Percentiles rank a stretch among this genome's conserved stretches.
Evolutionary conservation across 2,888 invertebrate genomes (phyloP).

Genomic region (Drosophila kambysellisi): DNA sequence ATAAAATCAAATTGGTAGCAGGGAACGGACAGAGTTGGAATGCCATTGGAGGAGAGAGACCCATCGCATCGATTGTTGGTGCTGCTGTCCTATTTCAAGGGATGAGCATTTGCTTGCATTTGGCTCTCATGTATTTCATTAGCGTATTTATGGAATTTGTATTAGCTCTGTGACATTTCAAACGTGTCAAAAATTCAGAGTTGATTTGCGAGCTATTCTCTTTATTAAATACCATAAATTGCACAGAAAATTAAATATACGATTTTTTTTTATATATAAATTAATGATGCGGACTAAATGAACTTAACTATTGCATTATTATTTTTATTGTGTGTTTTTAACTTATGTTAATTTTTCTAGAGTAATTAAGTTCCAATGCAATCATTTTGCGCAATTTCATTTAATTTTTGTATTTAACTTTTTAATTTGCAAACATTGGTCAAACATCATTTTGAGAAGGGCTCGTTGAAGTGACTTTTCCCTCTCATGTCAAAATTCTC

Average conservation of each 20-base stretch:
- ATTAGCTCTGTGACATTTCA: slow-evolving; percentile 56
- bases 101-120: slow-evolving; percentile 1
- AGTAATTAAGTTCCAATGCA: background rate
- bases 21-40: background rate
- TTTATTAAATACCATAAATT: slow-evolving; percentile 3
- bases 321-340: background rate
- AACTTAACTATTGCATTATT: no score
- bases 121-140: slow-evolving; percentile 65
- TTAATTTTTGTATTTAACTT: background rate
- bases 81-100: slow-evolving; percentile 4
- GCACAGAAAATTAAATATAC: slow-evolving; percentile 2
- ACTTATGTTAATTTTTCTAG: background rate
- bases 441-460: background rate
- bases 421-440: background rate
- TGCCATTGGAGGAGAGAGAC: background rate
- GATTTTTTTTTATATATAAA: background rate
- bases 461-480: background rate
- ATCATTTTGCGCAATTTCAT: background rate
- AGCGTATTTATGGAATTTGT: slow-evolving; percentile 77
- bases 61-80: background rate
- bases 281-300: background rate
- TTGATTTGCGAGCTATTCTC: slow-evolving; percentile 22
- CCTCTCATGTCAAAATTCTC: background rate
- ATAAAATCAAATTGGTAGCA: slow-evolving; percentile 57
- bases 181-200: slow-evolving; percentile 54